Evolutionary conservation across 2,888 invertebrate genomes (phyloP).

Genomic region (Pammene aurita): DNA sequence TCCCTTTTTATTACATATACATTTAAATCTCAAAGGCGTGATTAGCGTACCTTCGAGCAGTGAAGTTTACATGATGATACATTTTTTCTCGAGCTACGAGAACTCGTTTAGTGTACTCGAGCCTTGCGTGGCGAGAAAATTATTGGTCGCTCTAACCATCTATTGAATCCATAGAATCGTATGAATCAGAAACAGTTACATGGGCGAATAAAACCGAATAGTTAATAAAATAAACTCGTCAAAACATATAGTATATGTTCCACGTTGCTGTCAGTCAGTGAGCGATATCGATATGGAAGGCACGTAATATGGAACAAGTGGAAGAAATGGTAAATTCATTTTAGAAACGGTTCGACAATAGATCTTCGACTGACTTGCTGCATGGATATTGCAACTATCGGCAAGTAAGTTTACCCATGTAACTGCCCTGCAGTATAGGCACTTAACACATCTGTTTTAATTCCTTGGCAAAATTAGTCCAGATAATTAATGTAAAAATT

Average conservation of each 20-base stretch:
- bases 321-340: no score
- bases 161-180: not conserved
- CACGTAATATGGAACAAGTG: not conserved
- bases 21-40: no score
- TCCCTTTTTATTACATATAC: no score
- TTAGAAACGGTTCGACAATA: not conserved
- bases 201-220: not conserved
- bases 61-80: no score
- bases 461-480: conserved; percentile 1
- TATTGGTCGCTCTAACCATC: not conserved
- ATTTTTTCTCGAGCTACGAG: no score
- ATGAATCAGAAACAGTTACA: not conserved
- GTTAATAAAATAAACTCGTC: not conserved
- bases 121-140: not conserved
- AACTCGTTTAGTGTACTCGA: no score
- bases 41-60: no score
- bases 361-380: not conserved
- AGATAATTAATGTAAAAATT: not conserved
- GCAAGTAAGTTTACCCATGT: not conserved
- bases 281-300: conserved; percentile 2
- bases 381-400: not conserved
- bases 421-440: not conserved
- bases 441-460: conserved; percentile 2
- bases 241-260: not conserved
- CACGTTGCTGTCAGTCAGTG: not conserved